Evolutionary conservation across 2,888 invertebrate genomes (phyloP).

Genomic region (Eudasyphora cyanicolor): DNA sequence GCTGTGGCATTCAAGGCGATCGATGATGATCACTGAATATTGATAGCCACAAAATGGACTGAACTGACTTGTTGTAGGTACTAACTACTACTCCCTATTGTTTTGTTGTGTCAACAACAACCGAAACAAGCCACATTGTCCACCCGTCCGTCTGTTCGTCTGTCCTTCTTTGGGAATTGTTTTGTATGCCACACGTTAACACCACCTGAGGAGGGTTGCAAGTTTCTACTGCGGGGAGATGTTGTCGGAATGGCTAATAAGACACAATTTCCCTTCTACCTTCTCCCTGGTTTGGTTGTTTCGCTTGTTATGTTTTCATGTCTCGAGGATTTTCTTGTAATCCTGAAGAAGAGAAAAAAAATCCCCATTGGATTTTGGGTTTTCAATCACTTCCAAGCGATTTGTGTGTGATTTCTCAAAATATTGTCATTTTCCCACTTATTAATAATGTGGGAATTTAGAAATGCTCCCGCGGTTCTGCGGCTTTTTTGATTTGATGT

Average conservation of each 20-base stretch:
- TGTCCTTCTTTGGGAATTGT: no score
- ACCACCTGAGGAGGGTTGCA: constrained; percentile 22
- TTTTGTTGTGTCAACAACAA: constrained; percentile 30
- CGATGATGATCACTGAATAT: constrained; percentile 25
- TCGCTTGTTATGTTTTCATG: not conserved
- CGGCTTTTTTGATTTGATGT: constrained; percentile 31
- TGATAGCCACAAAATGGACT: not conserved
- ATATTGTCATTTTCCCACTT: constrained; percentile 18
- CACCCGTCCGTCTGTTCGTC: not conserved
- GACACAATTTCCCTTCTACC: not conserved
- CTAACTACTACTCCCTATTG: not conserved
- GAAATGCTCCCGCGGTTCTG: not conserved
- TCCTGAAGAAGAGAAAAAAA: constrained; percentile 12
- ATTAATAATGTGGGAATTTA: constrained; percentile 1
- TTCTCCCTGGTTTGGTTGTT: no score
- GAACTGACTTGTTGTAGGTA: no score
- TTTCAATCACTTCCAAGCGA: constrained; percentile 27
- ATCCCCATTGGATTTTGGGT: constrained; percentile 46
- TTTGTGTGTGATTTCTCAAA: constrained; percentile 13
- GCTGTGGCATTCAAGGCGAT: not conserved
- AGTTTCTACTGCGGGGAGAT: not conserved
- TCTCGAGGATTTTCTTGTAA: constrained; percentile 16
- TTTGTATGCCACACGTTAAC: constrained; percentile 33
- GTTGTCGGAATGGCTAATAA: constrained; percentile 29
- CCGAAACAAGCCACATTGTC: constrained; percentile 24